Evolutionary conservation across 2,888 invertebrate species (phyloP), one percentile per base, ranked within the genome.

Genomic region (Mimas tiliae): DNA sequence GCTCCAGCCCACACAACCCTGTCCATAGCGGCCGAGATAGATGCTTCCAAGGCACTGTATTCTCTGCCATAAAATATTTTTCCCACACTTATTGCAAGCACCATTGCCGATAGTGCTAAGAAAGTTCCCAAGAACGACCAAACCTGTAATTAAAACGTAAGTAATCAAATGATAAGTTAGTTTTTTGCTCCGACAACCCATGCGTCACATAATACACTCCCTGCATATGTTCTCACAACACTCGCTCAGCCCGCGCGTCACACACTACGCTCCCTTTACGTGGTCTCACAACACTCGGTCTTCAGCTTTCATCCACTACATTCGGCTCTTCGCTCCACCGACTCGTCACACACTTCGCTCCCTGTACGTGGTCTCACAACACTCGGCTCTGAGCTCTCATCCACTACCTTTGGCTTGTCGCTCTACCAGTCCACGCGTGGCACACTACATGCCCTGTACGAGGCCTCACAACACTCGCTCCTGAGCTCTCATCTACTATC

Each of bases 1-100:
- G 72, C 74, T 0, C 70, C 19, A 0, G 75, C 77, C 78, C 80
- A 83, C 0, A 70, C 21, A 0, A 70, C 62, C 45, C 82, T 76
- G 47, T 79, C 76, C 2, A 73, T 47, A 0, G 75, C 71, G 0
- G 70, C 68, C 62, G 72, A 71, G 0, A 76, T 0, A 0, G 76
- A 72, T 0, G 69, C 63, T 6, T 76, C 74, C 0, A 72, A 4
- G 1, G 68, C 67, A 6, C 70, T 62, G 42, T 76, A 76, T 6
- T 74, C 72, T 4, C 64, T 33, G 6, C 7, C 14, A 45, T 69
- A 14, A 14, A 42, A 64, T 45, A 38, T 47, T 4, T 27, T n/a
- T n/a, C 73, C 70, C 1, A 66, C 8, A 0, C 47, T 33, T 6
- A 69, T 0, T 6, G 71, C 1, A 16, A 7, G 33, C 1, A 6